Evolutionary conservation across 2,888 invertebrate species (phyloP), one percentile per base, ranked within the genome.

Genomic region (Didymodactylos carnosus): DNA sequence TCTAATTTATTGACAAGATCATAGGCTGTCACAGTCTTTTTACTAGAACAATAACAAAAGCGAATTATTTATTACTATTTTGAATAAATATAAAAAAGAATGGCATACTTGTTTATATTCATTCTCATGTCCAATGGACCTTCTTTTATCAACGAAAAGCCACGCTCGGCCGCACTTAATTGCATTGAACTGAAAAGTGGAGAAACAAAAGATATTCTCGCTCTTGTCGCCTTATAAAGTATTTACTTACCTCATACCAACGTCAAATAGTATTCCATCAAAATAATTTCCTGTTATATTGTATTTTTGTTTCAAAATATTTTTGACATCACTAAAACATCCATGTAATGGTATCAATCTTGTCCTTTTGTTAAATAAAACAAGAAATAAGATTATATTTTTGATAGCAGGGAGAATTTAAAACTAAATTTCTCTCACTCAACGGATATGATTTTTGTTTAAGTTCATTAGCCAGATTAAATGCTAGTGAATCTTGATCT

Each of bases 151-250:
- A 94, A 80, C 11, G 92, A 88, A 84, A 95, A 95, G 0, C 95
- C 95, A 79, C 95, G 86, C 25, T 87, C 86, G 0, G 88, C 87
- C 77, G 86, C 86, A 81, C 94, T 91, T 81, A 93, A 88, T 83
- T 95, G 95, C 92, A 94, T 93, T 0, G 94, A 93, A 0, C 94
- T 94, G 80, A n/a, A n/a, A n/a, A n/a, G n/a, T n/a, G n/a, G n/a
- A n/a, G n/a, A n/a, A n/a, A 91, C 91, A 11, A 19, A 35, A 35
- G 3, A n/a, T 27, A 14, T n/a, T 35, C 5, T 2, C 0, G n/a
- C 0, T 35, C 7, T 14, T 2, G 25, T 51, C 19, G 2, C n/a
- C 35, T 25, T 0, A 11, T 62, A n/a, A n/a, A n/a, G n/a, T 11
- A 1, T 19, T 35, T 0, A 19, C 19, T 62, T 62, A 62, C 62